Base-by-base conservation (phyloP, 1,140 invertebrate genomes). In the Druon quercuslanigerum region DNA sequence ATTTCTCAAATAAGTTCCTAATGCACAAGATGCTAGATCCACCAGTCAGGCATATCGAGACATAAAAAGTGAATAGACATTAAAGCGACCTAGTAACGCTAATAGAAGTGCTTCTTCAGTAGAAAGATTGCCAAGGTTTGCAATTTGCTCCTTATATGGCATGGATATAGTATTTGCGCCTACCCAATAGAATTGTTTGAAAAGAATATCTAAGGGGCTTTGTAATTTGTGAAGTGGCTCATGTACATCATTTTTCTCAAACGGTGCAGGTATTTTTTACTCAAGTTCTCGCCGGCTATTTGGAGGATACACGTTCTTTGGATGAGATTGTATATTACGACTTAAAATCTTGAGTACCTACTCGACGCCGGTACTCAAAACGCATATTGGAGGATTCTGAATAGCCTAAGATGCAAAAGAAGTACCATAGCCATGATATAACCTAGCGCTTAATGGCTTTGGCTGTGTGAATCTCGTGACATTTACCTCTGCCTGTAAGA, bases 381-480 rank as follows among this genome's bases (percentile, higher is more conserved):
- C 60, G 60, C 60, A 66, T 33, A 66, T 40, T 66, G 6, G 60
- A 66, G 25, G 33, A 40, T 33, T 14, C 33, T 40, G 33, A 25
- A 66, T 66, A 46, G 40, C 40, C 60, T 66, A 40, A 60, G 70
- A 72, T 56, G 74, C 46, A 75, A 9, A 46, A 60, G 56, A 72
- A 52, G 70, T 54, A 52, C 14, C 25, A 66, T 16, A 66, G 54
- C 71, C 52, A 40, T 77, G 75, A 72, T 77, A 77, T 77, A 77
- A 77, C 75, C 17, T 52, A 20, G 75, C 75, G 75, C 75, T 71
- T 77, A 77, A 77, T 66, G 54, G 54, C 60, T 46, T 46, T 46
- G 40, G 40, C 75, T 77, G 75, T 77, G 75, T 77, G 75, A 77
- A 77, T 77, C 75, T 60, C 75, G 75, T 77, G 75, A 77, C 75